Evolutionary conservation across 1,140 invertebrate genomes (phyloP).

Genomic region (Aphidius gifuensis): DNA sequence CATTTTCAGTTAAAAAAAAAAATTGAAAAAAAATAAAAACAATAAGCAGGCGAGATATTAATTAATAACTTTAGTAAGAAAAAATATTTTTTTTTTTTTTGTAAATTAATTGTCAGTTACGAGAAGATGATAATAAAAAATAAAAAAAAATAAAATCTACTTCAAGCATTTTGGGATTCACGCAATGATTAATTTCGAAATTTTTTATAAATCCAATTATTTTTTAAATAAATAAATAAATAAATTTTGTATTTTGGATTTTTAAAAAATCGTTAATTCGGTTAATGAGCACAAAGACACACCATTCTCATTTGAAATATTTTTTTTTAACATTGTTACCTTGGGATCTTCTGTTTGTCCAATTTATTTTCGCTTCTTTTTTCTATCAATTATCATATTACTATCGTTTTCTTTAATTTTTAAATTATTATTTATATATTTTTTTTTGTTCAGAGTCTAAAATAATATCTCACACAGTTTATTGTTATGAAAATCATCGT

Average conservation of each 20-base stretch:
- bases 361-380: conserved; percentile 27
- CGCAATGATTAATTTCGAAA: conserved; percentile 11
- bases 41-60: conserved; percentile 25
- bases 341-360: conserved; percentile 24
- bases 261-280: conserved; percentile 22
- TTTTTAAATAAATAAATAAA: background rate
- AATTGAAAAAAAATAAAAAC: conserved; percentile 6
- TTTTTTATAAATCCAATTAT: background rate
- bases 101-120: background rate
- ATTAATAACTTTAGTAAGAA: conserved; percentile 16
- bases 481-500: conserved; percentile 35
- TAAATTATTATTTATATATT: conserved; percentile 30
- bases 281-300: conserved; percentile 44
- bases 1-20: background rate
- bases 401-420: background rate
- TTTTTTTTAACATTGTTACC: conserved; percentile 38
- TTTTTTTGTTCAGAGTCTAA: conserved; percentile 29
- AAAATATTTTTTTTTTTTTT: conserved; percentile 2
- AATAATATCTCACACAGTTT: conserved; percentile 46
- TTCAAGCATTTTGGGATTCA: conserved; percentile 15
- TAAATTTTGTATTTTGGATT: background rate
- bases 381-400: conserved; percentile 7
- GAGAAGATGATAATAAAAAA: conserved; percentile 11
- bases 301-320: conserved; percentile 42
- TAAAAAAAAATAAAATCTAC: conserved; percentile 11